Percentiles rank a stretch among this genome's conserved stretches.
These are phyloP conservation scores for Malurus alboscapulatus DNA, from an alignment of 2,113 vertebrate species.

Conservation along the genomic window DNA sequence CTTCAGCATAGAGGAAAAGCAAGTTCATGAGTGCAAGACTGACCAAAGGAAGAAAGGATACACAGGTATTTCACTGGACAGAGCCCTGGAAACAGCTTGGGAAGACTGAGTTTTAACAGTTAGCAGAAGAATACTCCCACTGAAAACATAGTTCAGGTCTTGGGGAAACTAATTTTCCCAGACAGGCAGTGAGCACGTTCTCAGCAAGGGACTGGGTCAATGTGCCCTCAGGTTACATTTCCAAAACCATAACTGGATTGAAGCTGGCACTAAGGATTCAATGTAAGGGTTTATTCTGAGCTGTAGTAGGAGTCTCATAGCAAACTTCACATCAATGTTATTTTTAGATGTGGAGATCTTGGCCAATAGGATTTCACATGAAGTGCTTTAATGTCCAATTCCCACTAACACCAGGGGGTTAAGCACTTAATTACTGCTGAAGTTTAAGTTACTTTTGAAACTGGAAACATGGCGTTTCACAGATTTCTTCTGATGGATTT, in stretches of 20 bases:
- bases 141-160: neutral
- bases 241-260: neutral
- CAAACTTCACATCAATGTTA: neutral
- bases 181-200: neutral
- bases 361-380: neutral
- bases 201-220: neutral
- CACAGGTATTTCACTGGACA: neutral
- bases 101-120: neutral
- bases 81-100: neutral
- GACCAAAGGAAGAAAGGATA: neutral
- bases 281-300: neutral
- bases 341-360: neutral
- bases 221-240: neutral
- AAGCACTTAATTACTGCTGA: neutral
- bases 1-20: neutral
- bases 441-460: neutral
- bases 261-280: neutral
- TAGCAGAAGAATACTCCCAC: neutral
- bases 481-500: neutral
- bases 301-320: neutral
- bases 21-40: neutral
- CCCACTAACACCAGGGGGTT: neutral
- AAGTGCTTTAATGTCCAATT: neutral
- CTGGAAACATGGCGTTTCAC: neutral
- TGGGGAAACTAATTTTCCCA: neutral